Percentiles rank a stretch among this genome's conserved stretches.
Evolutionary conservation across 2,888 invertebrate genomes (phyloP).

Genomic region (Agrenia bidenticulata): DNA sequence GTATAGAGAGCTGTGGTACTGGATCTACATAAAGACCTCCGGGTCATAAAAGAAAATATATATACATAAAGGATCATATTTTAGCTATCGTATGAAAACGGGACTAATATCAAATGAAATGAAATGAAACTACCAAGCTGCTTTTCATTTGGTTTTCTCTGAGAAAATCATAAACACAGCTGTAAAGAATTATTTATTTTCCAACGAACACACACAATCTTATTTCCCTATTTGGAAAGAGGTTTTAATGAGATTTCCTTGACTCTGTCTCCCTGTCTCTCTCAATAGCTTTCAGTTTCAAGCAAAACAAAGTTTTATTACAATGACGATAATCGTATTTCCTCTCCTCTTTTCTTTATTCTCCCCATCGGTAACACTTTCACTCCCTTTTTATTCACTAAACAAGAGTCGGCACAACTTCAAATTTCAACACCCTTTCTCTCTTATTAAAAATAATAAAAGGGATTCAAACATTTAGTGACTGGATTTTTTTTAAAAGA

Average conservation of each 20-base stretch:
- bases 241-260: slow-evolving; percentile 51
- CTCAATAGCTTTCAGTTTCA: slow-evolving; percentile 25
- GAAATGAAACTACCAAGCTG: slow-evolving; percentile 41
- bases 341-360: slow-evolving; percentile 33
- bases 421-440: slow-evolving; percentile 4
- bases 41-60: slow-evolving; percentile 49
- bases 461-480: too few relatives aligned
- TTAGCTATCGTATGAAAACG: slow-evolving; percentile 19
- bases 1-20: too few relatives aligned
- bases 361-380: slow-evolving; percentile 18
- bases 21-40: slow-evolving; percentile 22
- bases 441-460: too few relatives aligned
- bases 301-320: slow-evolving; percentile 51
- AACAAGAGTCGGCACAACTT: background rate
- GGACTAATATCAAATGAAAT: slow-evolving; percentile 26
- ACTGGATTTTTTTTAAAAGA: too few relatives aligned
- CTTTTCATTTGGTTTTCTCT: slow-evolving; percentile 31
- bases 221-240: slow-evolving; percentile 38
- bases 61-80: slow-evolving; percentile 40
- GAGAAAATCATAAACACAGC: slow-evolving; percentile 50
- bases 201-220: slow-evolving; percentile 39
- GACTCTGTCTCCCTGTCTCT: slow-evolving; percentile 40
- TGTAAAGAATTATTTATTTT: slow-evolving; percentile 53
- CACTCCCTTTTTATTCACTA: slow-evolving; percentile 25
- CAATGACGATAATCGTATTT: slow-evolving; percentile 53